phyloP scores from a whole-genome alignment of 1,140 invertebrate genomes.

The Lepeophtheirus salmonis region DNA sequence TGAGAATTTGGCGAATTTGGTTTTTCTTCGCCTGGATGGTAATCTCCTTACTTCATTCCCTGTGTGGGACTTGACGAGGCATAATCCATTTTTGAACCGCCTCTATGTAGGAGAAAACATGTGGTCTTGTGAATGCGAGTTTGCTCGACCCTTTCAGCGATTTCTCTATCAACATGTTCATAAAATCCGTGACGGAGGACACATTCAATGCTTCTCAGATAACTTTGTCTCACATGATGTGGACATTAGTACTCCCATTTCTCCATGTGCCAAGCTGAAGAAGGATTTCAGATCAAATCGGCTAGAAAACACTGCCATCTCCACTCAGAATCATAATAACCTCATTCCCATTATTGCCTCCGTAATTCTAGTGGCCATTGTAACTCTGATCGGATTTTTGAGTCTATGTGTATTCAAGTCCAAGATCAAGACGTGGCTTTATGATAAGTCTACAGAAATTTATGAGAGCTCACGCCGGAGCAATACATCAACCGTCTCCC shows the following conservation, averaged over 20 bases:
- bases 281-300: background rate
- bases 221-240: background rate
- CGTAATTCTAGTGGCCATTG: constrained; percentile 21
- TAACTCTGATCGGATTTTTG: constrained; percentile 22
- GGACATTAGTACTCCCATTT: background rate
- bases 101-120: constrained; percentile 26
- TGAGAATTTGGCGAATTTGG: constrained; percentile 49
- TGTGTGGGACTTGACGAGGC: constrained; percentile 25
- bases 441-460: constrained; percentile 10
- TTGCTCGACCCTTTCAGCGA: constrained; percentile 20
- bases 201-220: constrained; percentile 30
- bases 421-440: constrained; percentile 26
- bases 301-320: background rate
- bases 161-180: constrained; percentile 30
- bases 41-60: constrained; percentile 58
- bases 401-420: constrained; percentile 25
- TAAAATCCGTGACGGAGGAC: constrained; percentile 43
- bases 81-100: constrained; percentile 26
- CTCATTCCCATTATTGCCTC: constrained; percentile 21
- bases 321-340: too few species aligned
- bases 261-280: background rate
- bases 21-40: constrained; percentile 58
- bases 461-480: constrained; percentile 18
- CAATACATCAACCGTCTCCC: constrained; percentile 23
- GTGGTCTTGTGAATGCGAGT: constrained; percentile 30